Percentiles rank a stretch among this genome's conserved stretches.
These are phyloP conservation scores for Sycophaga agraensis DNA, from an alignment of 1,140 invertebrate species.

Conservation along the genomic window DNA sequence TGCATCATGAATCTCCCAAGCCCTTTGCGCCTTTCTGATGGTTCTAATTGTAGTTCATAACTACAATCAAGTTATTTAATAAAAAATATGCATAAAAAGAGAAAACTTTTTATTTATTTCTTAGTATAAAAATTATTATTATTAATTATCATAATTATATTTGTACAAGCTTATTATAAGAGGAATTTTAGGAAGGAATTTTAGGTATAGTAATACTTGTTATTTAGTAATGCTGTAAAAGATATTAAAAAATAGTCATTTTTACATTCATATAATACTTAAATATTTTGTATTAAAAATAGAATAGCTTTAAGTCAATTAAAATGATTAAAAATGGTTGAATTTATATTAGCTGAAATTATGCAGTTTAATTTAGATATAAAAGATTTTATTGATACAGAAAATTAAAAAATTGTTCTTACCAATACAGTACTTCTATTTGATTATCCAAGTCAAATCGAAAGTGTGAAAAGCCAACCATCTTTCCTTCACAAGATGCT, in stretches of 20 bases:
- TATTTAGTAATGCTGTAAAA: too few relatives aligned
- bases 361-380: too few relatives aligned
- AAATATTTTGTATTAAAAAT: neutral
- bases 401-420: constrained; percentile 23
- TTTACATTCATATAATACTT: neutral
- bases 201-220: too few relatives aligned
- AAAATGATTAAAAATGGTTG: too few relatives aligned
- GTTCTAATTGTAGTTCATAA: constrained; percentile 82
- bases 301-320: too few relatives aligned
- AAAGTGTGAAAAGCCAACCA: constrained; percentile 75
- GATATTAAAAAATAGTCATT: neutral
- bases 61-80: constrained; percentile 52
- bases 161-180: too few relatives aligned
- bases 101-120: neutral
- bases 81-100: constrained; percentile 18
- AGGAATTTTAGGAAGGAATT: too few relatives aligned
- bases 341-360: too few relatives aligned
- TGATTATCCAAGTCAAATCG: constrained; percentile 80
- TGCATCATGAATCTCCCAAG: constrained; percentile 81
- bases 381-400: neutral
- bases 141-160: neutral
- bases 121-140: neutral
- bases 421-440: constrained; percentile 80
- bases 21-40: constrained; percentile 66
- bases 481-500: constrained; percentile 56